These are phyloP conservation scores for Xiphophorus couchianus DNA, from an alignment of 2,113 vertebrate species.

Conservation along the genomic window DNA sequence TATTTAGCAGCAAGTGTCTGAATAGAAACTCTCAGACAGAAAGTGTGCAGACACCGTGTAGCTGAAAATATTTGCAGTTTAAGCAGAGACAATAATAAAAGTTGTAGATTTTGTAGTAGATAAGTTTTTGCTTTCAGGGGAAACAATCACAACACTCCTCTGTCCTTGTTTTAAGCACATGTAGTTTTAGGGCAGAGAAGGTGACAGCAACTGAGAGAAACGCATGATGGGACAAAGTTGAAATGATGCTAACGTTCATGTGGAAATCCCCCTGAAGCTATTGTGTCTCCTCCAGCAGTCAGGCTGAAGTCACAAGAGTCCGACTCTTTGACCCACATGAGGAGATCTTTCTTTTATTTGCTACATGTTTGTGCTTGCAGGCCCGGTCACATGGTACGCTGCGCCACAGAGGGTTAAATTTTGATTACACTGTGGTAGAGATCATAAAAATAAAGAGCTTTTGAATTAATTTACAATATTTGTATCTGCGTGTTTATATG, in stretches of 20 bases:
- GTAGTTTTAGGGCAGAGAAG: background rate
- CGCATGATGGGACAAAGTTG: constrained; percentile 6
- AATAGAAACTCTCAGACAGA: background rate
- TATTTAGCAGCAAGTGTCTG: background rate
- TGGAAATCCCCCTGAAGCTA: constrained; percentile 31
- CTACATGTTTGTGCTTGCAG: background rate
- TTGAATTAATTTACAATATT: background rate
- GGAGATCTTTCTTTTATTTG: constrained; percentile 16
- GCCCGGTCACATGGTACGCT: background rate
- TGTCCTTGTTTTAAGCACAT: background rate
- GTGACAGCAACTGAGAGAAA: background rate
- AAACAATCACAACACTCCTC: background rate
- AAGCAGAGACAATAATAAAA: background rate
- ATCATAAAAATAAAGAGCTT: background rate
- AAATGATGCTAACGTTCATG: constrained; percentile 5
- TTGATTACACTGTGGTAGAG: background rate
- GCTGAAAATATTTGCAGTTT: background rate
- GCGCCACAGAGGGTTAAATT: background rate
- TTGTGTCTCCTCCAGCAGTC: constrained; percentile 38
- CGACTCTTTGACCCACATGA: constrained; percentile 26
- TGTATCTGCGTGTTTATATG: constrained; percentile 3
- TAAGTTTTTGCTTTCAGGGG: background rate
- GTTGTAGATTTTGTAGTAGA: constrained; percentile 2
- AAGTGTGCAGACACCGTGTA: background rate
- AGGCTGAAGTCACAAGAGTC: constrained; percentile 48